Conservation (phyloP, 1,140 invertebrate genomes). For the Papilio dardanus region DNA sequence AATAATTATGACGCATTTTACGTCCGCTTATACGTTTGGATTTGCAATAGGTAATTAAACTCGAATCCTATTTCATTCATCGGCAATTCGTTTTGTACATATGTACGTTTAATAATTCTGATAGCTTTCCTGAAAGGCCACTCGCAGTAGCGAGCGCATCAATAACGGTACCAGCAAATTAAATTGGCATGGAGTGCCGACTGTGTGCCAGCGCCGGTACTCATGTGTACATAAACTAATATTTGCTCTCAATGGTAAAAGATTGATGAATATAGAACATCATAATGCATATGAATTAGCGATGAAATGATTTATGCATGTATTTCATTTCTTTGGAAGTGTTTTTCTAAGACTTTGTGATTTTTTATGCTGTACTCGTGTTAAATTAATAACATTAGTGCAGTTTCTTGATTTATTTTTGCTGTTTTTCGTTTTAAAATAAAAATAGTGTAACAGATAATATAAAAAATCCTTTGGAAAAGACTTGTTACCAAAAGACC, state of each 20-base stretch:
- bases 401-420: neutral
- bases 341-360: neutral
- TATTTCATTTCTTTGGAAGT: neutral
- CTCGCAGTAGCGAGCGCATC: neutral
- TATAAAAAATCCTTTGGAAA: neutral
- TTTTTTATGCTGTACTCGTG: no score
- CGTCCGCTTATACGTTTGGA: no score
- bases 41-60: no score
- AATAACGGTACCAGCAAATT: conserved; percentile 23
- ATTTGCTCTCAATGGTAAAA: neutral
- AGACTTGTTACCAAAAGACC: neutral
- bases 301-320: neutral
- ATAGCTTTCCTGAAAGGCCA: neutral
- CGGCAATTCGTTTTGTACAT: no score
- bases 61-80: no score
- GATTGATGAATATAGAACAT: neutral
- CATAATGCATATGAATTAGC: neutral
- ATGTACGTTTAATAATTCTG: conserved; percentile 16
- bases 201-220: neutral
- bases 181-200: neutral
- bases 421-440: neutral
- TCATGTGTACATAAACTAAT: neutral
- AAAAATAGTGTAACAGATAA: neutral
- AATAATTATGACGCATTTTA: no score
- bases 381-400: neutral